These are phyloP conservation scores for Thecocarcelia acutangulata DNA, from an alignment of 2,888 invertebrate species.

Conservation along the genomic window DNA sequence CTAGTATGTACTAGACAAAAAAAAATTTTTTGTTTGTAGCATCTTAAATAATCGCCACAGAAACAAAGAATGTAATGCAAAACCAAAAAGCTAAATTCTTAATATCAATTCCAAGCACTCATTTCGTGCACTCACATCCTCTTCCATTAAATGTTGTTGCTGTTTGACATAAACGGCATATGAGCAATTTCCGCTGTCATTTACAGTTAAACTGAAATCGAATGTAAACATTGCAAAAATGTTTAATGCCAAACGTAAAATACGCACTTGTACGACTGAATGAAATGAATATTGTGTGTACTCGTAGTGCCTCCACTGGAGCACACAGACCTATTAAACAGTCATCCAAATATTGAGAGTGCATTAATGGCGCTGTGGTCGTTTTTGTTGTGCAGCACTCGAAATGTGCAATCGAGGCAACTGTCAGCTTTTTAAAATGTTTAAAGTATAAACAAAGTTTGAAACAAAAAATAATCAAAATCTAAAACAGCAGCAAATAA, in stretches of 20 bases:
- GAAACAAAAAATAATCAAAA: neutral
- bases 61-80: neutral
- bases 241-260: neutral
- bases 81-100: neutral
- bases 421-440: conserved; percentile 62
- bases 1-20: no score
- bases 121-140: conserved; percentile 16
- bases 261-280: neutral
- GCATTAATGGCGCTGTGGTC: conserved; percentile 48
- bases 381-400: conserved; percentile 30
- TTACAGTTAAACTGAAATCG: conserved; percentile 44
- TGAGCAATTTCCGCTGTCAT: conserved; percentile 70
- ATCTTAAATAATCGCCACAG: no score
- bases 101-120: conserved; percentile 11
- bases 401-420: conserved; percentile 56
- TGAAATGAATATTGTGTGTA: no score
- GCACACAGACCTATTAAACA: conserved; percentile 64
- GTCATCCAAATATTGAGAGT: conserved; percentile 67
- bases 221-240: conserved; percentile 62
- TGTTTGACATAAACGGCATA: conserved; percentile 63
- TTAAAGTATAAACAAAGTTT: conserved; percentile 62
- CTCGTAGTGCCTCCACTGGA: neutral
- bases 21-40: no score
- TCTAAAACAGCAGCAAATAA: conserved; percentile 1
- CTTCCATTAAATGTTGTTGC: conserved; percentile 51